Conservation (phyloP, 2,888 invertebrate genomes). For the Bimastos eiseni region DNA sequence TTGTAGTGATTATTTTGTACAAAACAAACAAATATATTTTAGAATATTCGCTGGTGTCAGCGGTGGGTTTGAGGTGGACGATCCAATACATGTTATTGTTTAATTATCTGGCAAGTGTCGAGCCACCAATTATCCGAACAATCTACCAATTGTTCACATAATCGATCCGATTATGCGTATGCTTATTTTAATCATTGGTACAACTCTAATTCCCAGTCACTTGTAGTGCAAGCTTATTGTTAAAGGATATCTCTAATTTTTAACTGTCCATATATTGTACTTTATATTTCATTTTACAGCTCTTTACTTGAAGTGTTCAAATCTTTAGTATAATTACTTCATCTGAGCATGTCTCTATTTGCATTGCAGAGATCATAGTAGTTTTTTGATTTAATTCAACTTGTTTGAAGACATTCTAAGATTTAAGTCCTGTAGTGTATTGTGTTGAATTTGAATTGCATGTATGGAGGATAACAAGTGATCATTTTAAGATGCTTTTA, state of each 20-base stretch:
- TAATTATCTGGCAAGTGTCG: no score
- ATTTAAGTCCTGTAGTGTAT: background rate
- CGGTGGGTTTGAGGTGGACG: no score
- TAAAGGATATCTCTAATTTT: background rate
- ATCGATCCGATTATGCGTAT: no score
- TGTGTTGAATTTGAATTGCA: background rate
- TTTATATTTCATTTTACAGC: background rate
- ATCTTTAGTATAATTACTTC: background rate
- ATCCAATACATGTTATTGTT: no score
- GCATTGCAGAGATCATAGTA: background rate
- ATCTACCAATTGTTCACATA: no score
- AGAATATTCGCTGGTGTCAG: no score
- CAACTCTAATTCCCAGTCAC: no score
- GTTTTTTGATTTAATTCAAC: background rate
- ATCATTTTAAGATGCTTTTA: background rate
- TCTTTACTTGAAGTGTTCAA: background rate
- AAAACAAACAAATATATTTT: no score
- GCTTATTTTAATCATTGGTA: no score
- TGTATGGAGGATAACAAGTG: background rate
- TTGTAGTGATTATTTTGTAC: no score
- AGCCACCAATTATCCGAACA: no score
- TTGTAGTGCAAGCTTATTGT: no score
- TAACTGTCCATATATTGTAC: background rate
- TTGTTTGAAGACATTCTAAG: background rate
- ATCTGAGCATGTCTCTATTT: background rate